Percentiles rank a stretch among this genome's conserved stretches.
Conservation (phyloP, 2,113 vertebrate species). For the Ondatra zibethicus region DNA sequence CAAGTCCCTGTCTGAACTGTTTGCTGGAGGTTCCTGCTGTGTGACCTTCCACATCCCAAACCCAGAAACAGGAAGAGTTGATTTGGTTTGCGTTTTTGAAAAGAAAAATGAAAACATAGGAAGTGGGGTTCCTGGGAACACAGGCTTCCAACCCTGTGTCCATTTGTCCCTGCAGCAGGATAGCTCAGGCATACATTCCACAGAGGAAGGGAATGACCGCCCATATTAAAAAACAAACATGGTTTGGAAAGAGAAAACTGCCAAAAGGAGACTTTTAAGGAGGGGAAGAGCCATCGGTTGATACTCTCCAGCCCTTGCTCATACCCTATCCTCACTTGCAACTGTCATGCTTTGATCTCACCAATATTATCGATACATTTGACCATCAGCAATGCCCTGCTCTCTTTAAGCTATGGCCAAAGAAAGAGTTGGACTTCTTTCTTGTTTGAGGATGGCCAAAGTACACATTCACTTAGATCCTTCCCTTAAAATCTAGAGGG, state of each 20-base stretch:
- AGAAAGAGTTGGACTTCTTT: not conserved
- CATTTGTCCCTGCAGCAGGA: slow-evolving; percentile 56
- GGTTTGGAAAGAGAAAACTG: slow-evolving; percentile 62
- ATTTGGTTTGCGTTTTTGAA: slow-evolving; percentile 68
- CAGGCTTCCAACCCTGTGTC: slow-evolving; percentile 61
- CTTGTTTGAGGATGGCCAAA: slow-evolving; percentile 48
- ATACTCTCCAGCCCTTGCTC: slow-evolving; percentile 11
- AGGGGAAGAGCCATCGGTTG: not conserved
- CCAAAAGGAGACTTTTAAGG: slow-evolving; percentile 48
- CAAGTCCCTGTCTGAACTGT: slow-evolving; percentile 51
- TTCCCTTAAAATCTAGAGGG: slow-evolving; percentile 55
- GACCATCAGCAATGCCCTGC: not conserved
- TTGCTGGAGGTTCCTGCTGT: slow-evolving; percentile 58
- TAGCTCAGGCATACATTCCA: slow-evolving; percentile 73
- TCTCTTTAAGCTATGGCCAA: slow-evolving; percentile 55
- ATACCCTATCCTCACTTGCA: not conserved
- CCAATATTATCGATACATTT: slow-evolving; percentile 57
- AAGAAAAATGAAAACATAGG: slow-evolving; percentile 80
- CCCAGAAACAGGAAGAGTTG: slow-evolving; percentile 75
- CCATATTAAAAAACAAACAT: slow-evolving; percentile 67
- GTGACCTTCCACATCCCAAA: slow-evolving; percentile 71
- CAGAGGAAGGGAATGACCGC: slow-evolving; percentile 52
- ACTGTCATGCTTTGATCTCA: slow-evolving; percentile 51
- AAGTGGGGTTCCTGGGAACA: slow-evolving; percentile 71
- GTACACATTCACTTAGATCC: slow-evolving; percentile 15